A percentile compares a stretch with the other conserved stretches of the same genome.
These are phyloP conservation scores for Tautogolabrus adspersus DNA, from an alignment of 2,113 vertebrate species.

Conservation along the genomic window DNA sequence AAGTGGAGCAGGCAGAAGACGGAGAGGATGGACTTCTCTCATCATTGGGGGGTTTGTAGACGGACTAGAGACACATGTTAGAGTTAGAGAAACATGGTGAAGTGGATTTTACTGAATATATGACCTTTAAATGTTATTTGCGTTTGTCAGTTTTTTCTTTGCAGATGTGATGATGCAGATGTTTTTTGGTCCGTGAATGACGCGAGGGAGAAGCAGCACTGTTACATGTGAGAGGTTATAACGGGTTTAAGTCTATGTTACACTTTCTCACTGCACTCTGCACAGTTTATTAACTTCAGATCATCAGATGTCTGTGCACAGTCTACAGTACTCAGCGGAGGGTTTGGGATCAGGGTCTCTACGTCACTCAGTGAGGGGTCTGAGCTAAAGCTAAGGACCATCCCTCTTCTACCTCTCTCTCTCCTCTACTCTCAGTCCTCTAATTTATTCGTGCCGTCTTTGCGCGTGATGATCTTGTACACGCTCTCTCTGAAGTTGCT, in stretches of 20 bases:
- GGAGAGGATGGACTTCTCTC: no score
- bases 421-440: slow-evolving; percentile 70
- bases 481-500: slow-evolving; percentile 90
- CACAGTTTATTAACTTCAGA: background rate
- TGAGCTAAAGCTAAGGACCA: slow-evolving; percentile 3
- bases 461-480: slow-evolving; percentile 88
- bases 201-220: background rate
- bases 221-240: background rate
- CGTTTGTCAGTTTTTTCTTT: no score
- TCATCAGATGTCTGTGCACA: background rate
- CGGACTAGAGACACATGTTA: no score
- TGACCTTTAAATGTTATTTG: no score
- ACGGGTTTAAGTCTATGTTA: no score
- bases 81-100: no score
- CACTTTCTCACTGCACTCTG: no score
- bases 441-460: slow-evolving; percentile 70
- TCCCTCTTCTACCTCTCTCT: background rate
- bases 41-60: no score
- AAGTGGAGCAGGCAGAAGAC: background rate
- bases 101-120: no score
- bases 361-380: background rate
- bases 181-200: background rate
- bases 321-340: background rate
- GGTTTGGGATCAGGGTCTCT: slow-evolving; percentile 26
- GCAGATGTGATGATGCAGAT: no score